phyloP scores from a whole-genome alignment of 1,140 invertebrate species.

The Protaetia brevitarsis region DNA sequence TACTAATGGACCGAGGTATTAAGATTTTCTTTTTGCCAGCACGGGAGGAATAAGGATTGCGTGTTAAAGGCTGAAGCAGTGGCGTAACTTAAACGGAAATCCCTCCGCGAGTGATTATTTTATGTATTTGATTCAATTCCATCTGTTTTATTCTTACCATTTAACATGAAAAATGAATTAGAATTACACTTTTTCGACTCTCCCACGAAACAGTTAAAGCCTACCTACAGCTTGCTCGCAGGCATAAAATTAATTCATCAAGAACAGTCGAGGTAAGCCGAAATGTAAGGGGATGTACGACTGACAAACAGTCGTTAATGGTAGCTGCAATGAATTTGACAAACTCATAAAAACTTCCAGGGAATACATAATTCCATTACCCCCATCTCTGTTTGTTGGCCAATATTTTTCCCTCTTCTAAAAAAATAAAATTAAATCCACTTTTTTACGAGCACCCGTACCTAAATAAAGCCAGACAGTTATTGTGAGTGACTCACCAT shows the following conservation, averaged over 20 bases:
- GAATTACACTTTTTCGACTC: no score
- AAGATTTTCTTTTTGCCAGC: conserved; percentile 24
- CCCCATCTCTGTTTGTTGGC: neutral
- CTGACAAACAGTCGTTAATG: neutral
- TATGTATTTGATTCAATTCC: no score
- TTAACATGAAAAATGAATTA: no score
- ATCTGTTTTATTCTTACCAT: no score
- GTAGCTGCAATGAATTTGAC: neutral
- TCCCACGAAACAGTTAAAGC: no score
- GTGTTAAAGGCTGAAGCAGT: no score
- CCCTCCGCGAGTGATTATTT: no score
- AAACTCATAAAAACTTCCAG: neutral
- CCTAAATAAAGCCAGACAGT: conserved; percentile 8
- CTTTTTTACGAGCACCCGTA: neutral
- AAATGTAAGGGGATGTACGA: neutral
- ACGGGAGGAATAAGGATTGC: neutral
- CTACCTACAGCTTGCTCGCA: no score
- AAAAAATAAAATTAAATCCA: neutral
- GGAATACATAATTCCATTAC: neutral
- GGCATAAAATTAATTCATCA: no score
- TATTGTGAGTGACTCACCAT: no score
- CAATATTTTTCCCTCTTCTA: neutral
- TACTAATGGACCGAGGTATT: conserved; percentile 31
- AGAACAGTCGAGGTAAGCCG: no score
- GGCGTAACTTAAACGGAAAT: no score